Percentiles rank a stretch among this genome's conserved stretches.
These are phyloP conservation scores for Drosophila sp. DNA, from an alignment of 1,140 invertebrate species.

Conservation along the genomic window DNA sequence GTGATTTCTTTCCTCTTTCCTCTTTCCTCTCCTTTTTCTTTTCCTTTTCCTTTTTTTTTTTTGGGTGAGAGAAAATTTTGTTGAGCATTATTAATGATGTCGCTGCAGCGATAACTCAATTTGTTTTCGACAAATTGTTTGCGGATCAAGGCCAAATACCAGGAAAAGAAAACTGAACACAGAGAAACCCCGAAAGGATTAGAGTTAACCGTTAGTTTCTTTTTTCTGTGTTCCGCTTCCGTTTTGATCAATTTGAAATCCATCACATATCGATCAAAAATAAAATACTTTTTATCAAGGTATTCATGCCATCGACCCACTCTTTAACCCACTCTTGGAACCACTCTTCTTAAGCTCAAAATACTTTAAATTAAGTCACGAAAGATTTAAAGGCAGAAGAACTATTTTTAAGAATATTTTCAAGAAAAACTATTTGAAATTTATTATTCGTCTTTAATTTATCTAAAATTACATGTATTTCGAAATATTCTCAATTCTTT, in stretches of 20 bases:
- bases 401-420: too few relatives aligned
- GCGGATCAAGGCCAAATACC: slow-evolving; percentile 30
- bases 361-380: too few relatives aligned
- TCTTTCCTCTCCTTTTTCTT: neutral
- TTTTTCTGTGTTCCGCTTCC: neutral
- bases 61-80: slow-evolving; percentile 14
- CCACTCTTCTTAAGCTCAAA: too few relatives aligned
- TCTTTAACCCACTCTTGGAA: too few relatives aligned
- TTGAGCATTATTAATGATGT: slow-evolving; percentile 77
- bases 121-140: slow-evolving; percentile 70
- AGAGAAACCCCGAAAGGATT: neutral
- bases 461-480: too few relatives aligned
- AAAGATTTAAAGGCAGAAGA: too few relatives aligned
- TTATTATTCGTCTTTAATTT: too few relatives aligned
- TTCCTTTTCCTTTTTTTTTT: neutral
- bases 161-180: neutral
- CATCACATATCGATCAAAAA: neutral
- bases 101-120: slow-evolving; percentile 70
- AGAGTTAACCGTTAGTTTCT: neutral
- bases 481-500: too few relatives aligned
- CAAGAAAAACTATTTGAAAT: too few relatives aligned
- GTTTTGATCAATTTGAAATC: neutral
- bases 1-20: neutral
- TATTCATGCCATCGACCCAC: too few relatives aligned
- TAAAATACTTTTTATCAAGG: too few relatives aligned